Percentiles rank a stretch among this genome's conserved stretches.
These are phyloP conservation scores for Drosophila bipectinata DNA, from an alignment of 1,140 invertebrate genomes.

Conservation along the genomic window DNA sequence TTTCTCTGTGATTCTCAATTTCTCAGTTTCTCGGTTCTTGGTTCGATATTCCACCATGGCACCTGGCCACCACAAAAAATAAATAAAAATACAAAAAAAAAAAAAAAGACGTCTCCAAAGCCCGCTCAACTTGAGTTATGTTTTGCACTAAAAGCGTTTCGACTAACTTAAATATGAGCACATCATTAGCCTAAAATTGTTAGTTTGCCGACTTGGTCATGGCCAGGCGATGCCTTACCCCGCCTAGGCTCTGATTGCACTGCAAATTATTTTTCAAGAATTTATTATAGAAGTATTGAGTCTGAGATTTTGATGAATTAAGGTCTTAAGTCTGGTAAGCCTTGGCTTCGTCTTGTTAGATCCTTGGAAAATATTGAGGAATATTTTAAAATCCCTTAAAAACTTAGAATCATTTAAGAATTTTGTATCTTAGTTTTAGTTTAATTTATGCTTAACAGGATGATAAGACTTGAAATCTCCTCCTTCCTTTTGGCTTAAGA, in stretches of 20 bases:
- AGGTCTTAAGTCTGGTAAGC: background rate
- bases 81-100: background rate
- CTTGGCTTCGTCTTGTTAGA: no score
- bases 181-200: constrained; percentile 83
- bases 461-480: no score
- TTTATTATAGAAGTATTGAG: background rate
- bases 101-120: background rate
- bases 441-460: no score
- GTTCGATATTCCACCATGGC: background rate
- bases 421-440: no score
- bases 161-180: constrained; percentile 82
- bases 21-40: background rate
- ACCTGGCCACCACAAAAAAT: constrained; percentile 15
- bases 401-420: no score
- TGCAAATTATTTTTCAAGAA: background rate
- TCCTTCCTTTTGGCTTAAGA: no score
- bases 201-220: constrained; percentile 65
- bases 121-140: constrained; percentile 66
- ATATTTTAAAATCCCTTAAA: no score
- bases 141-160: constrained; percentile 78
- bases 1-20: constrained; percentile 1
- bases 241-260: constrained; percentile 23
- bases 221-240: constrained; percentile 17
- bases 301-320: background rate
- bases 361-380: no score